Conservation (phyloP, 1,140 invertebrate genomes). For the Macrobrachium rosenbergii region DNA sequence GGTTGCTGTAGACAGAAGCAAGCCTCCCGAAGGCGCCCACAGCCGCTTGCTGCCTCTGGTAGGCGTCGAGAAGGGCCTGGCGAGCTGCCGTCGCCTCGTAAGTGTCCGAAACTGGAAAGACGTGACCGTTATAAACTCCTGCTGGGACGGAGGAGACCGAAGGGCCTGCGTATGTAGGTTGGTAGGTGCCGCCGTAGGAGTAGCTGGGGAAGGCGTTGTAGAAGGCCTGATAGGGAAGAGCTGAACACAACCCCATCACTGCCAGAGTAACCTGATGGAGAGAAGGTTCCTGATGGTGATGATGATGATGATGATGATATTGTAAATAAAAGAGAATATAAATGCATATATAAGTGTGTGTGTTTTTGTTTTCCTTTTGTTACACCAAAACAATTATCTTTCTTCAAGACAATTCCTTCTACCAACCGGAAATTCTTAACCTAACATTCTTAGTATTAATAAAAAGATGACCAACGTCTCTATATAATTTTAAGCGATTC, state of each 20-base stretch:
- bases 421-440: too few species aligned
- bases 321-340: too few species aligned
- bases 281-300: too few species aligned
- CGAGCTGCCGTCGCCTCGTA: neutral
- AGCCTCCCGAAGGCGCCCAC: neutral
- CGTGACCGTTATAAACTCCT: constrained; percentile 12
- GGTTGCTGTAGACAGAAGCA: neutral
- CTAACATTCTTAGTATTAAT: too few species aligned
- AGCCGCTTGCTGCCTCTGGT: neutral
- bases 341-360: too few species aligned
- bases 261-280: too few species aligned
- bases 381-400: too few species aligned
- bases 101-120: constrained; percentile 21
- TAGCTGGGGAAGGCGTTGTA: constrained; percentile 1
- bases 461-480: too few species aligned
- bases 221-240: constrained; percentile 33
- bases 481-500: too few species aligned
- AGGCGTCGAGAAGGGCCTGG: neutral
- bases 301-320: too few species aligned
- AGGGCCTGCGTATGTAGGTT: constrained; percentile 36
- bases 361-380: too few species aligned
- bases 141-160: constrained; percentile 39
- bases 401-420: too few species aligned
- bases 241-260: neutral
- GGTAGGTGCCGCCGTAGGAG: neutral